Evolutionary conservation across 2,888 invertebrate species (phyloP), one percentile per base, ranked within the genome.

Genomic region (Anodontia alba): DNA sequence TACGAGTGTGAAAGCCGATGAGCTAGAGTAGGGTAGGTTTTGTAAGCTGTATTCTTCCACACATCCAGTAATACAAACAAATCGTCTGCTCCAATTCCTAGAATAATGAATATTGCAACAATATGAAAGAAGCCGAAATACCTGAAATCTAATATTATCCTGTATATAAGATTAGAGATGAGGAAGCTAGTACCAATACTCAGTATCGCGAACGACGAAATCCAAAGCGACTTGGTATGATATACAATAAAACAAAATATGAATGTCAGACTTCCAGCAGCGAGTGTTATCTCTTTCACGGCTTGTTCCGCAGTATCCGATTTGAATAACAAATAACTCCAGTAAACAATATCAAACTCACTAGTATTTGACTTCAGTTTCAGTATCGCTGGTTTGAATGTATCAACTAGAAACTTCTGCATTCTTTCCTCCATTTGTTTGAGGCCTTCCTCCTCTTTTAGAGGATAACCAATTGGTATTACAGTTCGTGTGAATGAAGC

Each of bases 111-210:
- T 46, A 90, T 77, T 8, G 90, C 78, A 20, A 91, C 79, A 3
- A 90, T 87, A 69, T 90, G 90, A 66, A 91, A 91, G 77, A 84
- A 87, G 31, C 90, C 91, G 46, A 91, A 87, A 57, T 90, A 91
- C 51, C 84, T 78, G 46, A 82, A 90, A 51, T 84, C 89, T 10
- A 90, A 68, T 0, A 91, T 78, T 1, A 88, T 78, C 42, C 89
- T 77, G 72, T 91, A 90, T 46, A 92, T 84, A 29, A 91, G 77
- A 71, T 91, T 91, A 29, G 91, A 77, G 36, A 87, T 84, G n/a
- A 89, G 42, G 76, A 91, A 92, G 75, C 91, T 89, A 36, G 87
- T 78, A 12, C 91, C 38, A 31, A 92, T 91, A 73, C 89, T 89
- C 38, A 87, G 54, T 0, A 91, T 80, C 8, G 86, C 89, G 17